Conservation (phyloP, 2,888 invertebrate species). For the Bursaphelenchus okinawaensis region DNA sequence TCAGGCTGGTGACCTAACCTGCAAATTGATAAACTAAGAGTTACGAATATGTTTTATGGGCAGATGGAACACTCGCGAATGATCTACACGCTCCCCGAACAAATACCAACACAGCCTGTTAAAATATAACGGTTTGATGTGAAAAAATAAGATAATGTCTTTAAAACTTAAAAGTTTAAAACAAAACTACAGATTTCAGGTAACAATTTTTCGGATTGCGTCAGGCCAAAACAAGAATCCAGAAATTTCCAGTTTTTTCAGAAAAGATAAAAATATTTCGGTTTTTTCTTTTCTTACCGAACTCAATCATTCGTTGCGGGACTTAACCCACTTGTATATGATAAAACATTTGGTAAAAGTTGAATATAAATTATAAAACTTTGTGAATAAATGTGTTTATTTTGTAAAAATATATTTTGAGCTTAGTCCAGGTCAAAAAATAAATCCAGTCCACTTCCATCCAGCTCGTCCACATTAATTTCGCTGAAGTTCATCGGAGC, state of each 20-base stretch:
- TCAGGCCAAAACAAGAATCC: not conserved
- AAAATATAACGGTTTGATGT: too few relatives aligned
- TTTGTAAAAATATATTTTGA: too few relatives aligned
- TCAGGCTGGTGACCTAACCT: not conserved
- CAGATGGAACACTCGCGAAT: not conserved
- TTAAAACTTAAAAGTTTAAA: too few relatives aligned
- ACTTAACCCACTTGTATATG: too few relatives aligned
- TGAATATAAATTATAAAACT: too few relatives aligned
- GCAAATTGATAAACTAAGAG: not conserved
- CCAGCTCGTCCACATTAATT: constrained; percentile 6
- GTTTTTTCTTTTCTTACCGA: not conserved
- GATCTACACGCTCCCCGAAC: not conserved
- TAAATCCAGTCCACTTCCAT: constrained; percentile 1
- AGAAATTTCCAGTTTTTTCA: not conserved
- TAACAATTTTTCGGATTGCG: not conserved
- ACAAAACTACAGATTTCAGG: not conserved
- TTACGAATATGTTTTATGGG: not conserved
- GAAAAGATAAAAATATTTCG: not conserved
- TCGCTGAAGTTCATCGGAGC: constrained; percentile 18
- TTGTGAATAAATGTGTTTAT: too few relatives aligned
- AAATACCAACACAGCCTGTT: too few relatives aligned
- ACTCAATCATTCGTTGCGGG: not conserved
- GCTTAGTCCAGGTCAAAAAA: not conserved
- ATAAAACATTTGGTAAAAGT: too few relatives aligned
- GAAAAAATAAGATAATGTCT: too few relatives aligned